These are phyloP conservation scores for Holacanthella duospinosa DNA, from an alignment of 2,888 invertebrate species.

Conservation along the genomic window DNA sequence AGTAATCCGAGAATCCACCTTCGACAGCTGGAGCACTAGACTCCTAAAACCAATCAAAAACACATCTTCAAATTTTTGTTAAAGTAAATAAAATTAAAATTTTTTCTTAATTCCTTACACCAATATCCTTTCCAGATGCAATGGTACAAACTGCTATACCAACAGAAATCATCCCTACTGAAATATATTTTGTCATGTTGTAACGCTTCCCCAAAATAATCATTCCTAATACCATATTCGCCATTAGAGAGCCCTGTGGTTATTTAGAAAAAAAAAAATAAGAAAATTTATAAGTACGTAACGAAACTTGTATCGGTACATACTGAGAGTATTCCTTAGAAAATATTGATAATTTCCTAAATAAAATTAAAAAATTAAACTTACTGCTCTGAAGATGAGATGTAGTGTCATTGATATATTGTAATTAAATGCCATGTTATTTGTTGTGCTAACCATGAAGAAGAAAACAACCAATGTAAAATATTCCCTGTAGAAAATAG, in stretches of 20 bases:
- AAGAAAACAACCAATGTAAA: slow-evolving; percentile 73
- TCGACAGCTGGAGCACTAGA: slow-evolving; percentile 12
- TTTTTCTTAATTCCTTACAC: slow-evolving; percentile 14
- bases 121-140: slow-evolving; percentile 63
- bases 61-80: not conserved
- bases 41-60: slow-evolving; percentile 25
- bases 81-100: not conserved
- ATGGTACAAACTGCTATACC: slow-evolving; percentile 87
- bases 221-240: slow-evolving; percentile 91
- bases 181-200: slow-evolving; percentile 69
- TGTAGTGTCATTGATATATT: slow-evolving; percentile 96
- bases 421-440: slow-evolving; percentile 91
- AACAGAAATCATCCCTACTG: slow-evolving; percentile 82
- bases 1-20: slow-evolving; percentile 44
- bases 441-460: slow-evolving; percentile 79
- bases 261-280: slow-evolving; percentile 39
- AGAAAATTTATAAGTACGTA: not conserved
- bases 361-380: slow-evolving; percentile 38
- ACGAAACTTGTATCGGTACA: slow-evolving; percentile 2
- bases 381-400: slow-evolving; percentile 92
- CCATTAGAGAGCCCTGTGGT: slow-evolving; percentile 86
- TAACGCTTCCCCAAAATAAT: slow-evolving; percentile 76
- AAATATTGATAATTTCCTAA: no score
- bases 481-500: slow-evolving; percentile 54
- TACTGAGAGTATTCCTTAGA: no score